Base-by-base conservation (phyloP, 2,888 invertebrate species). In the Chironomus tentans region DNA sequence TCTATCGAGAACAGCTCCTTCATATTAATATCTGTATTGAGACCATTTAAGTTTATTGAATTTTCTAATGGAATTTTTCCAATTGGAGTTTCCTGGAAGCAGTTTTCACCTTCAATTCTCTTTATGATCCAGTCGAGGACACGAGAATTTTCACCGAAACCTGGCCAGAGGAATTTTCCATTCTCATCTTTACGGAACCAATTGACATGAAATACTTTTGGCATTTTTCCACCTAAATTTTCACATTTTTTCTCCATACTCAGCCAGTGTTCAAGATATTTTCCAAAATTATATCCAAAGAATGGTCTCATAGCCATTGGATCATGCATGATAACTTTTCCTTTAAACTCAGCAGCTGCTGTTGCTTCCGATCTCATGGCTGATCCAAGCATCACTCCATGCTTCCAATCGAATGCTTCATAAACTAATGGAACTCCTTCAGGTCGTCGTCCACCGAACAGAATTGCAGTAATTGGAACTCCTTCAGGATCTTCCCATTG, bases 271-370 rank as follows among this genome's bases (percentile, higher is more conserved):
- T 89, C 85, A 21, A 99, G 87, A 83, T 99, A 99, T 80, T 96
- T 88, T 3, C 98, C 98, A 82, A 98, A 98, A 87, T 99, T 99
- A 88, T 99, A 99, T 0, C 98, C 98, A 83, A 99, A 98, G 90
- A 99, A 99, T 6, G 99, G 98, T 70, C 98, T 88, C 98, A 99
- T 99, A 0, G 99, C 99, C 85, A 99, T 98, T 7, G 99, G 98
- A 85, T 99, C 99, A 85, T 98, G 94, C 97, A 99, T 97, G 46
- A 99, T 92, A 1, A 90, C 86, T 85, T 95, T 95, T 68, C 91
- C 92, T 88, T 91, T 91, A 82, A 94, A 90, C 85, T 99, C 99
- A 28, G 99, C 98, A 4, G 98, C 99, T 28, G 98, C 98, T 0
- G 99, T 99, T 0, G 98, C 90, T 84, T 99, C 98, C 75, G 97